Evolutionary conservation across 2,797 vertebrate genomes (phyloP).

Genomic region (Sparus aurata): DNA sequence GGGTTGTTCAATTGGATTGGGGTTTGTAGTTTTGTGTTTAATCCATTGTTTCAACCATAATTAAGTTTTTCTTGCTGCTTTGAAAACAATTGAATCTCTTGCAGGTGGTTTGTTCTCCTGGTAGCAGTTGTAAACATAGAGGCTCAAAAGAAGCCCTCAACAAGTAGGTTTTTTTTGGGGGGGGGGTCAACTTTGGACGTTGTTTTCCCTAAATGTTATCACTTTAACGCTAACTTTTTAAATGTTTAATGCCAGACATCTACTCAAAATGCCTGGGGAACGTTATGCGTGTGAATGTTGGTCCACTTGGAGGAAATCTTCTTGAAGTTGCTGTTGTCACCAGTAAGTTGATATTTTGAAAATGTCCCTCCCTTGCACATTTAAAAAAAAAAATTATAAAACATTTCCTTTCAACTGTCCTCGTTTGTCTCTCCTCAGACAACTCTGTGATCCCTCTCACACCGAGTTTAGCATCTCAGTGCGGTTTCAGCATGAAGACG

Average conservation of each 20-base stretch:
- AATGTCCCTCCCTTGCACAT: no score
- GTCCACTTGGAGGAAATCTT: conserved; percentile 56
- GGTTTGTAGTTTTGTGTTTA: conserved; percentile 54
- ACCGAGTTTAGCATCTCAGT: conserved; percentile 75
- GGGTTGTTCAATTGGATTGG: conserved; percentile 43
- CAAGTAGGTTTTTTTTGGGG: conserved; percentile 44
- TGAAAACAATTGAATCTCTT: conserved; percentile 28
- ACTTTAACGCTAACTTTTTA: not conserved
- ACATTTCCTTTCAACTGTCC: not conserved
- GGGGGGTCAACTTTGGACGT: fast-evolving
- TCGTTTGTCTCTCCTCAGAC: conserved; percentile 58
- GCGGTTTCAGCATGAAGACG: conserved; percentile 80
- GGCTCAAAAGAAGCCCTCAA: conserved; percentile 52
- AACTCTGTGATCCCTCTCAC: conserved; percentile 58
- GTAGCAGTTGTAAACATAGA: conserved; percentile 23
- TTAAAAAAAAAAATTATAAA: no score
- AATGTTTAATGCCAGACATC: conserved; percentile 54
- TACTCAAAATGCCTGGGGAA: conserved; percentile 75
- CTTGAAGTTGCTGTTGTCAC: conserved; percentile 71
- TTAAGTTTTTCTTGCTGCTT: not conserved
- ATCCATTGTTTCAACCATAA: fast-evolving
- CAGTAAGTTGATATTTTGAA: conserved; percentile 52
- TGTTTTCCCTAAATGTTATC: not conserved
- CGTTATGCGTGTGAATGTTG: conserved; percentile 69
- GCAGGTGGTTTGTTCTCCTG: conserved; percentile 70